A percentile compares a stretch with the other conserved stretches of the same genome.
Conservation (phyloP, 2,797 vertebrate genomes). For the Notolepis coatsorum region DNA sequence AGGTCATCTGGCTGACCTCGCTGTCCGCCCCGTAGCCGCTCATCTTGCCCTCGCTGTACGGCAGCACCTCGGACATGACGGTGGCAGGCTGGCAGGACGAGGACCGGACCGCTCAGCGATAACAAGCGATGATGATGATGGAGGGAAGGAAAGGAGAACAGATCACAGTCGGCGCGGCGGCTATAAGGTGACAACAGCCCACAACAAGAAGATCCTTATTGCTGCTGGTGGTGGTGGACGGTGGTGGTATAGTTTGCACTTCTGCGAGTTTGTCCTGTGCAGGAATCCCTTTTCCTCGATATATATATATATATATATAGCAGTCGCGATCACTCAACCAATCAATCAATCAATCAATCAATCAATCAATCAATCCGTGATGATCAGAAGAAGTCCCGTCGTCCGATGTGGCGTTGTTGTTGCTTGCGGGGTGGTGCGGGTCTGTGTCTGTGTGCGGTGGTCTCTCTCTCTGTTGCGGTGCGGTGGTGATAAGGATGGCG, state of each 20-base stretch:
- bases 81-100: constrained; percentile 34
- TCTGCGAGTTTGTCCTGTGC: constrained; percentile 21
- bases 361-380: neutral
- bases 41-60: constrained; percentile 98
- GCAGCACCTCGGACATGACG: constrained; percentile 97
- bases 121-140: neutral
- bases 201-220: constrained; percentile 58
- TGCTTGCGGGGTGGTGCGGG: constrained; percentile 39
- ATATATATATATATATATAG: no score
- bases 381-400: constrained; percentile 30
- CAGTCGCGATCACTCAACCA: no score
- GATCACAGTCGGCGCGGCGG: constrained; percentile 22
- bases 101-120: constrained; percentile 3
- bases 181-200: constrained; percentile 15
- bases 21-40: constrained; percentile 93
- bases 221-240: no score
- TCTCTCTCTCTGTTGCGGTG: constrained; percentile 37
- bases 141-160: constrained; percentile 22
- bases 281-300: constrained; percentile 33
- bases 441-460: constrained; percentile 46
- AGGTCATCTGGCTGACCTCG: constrained; percentile 95
- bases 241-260: constrained; percentile 23
- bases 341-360: neutral
- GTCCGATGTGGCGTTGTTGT: neutral
- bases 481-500: constrained; percentile 37